Percentiles rank a stretch among this genome's conserved stretches.
Conservation (phyloP, 2,888 invertebrate genomes). For the Mythimna impura region DNA sequence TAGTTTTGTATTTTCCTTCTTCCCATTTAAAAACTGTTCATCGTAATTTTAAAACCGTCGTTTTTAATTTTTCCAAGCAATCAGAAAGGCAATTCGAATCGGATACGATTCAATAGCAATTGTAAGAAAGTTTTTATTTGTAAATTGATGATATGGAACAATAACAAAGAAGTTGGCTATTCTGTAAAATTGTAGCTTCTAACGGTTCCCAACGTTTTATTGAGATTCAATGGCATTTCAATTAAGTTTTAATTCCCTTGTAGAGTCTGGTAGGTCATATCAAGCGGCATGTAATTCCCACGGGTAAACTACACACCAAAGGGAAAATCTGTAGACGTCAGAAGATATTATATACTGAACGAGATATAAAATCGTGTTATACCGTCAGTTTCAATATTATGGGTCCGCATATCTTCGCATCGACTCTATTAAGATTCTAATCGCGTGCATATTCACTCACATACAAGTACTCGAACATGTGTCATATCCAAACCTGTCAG, state of each 20-base stretch:
- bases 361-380: conserved; percentile 47
- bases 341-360: conserved; percentile 52
- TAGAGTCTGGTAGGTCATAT: conserved; percentile 10
- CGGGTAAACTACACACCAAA: conserved; percentile 28
- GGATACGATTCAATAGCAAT: conserved; percentile 52
- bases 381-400: conserved; percentile 61
- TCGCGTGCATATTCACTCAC: conserved; percentile 71
- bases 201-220: conserved; percentile 35
- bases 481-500: conserved; percentile 85
- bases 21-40: conserved; percentile 61
- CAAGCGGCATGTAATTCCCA: conserved; percentile 44
- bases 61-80: conserved; percentile 58
- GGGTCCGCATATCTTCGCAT: conserved; percentile 69
- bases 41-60: conserved; percentile 57
- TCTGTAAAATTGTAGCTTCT: conserved; percentile 25
- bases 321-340: conserved; percentile 29
- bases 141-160: conserved; percentile 50
- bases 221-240: conserved; percentile 39
- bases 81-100: conserved; percentile 54
- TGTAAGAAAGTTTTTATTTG: conserved; percentile 46
- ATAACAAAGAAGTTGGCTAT: conserved; percentile 42
- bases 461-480: conserved; percentile 81
- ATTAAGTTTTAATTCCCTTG: conserved; percentile 19
- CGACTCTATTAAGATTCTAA: conserved; percentile 73
- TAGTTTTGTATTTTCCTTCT: conserved; percentile 67